Base-by-base conservation (phyloP, 2,797 vertebrate species). In the Petrocephalus schoutedeni region DNA sequence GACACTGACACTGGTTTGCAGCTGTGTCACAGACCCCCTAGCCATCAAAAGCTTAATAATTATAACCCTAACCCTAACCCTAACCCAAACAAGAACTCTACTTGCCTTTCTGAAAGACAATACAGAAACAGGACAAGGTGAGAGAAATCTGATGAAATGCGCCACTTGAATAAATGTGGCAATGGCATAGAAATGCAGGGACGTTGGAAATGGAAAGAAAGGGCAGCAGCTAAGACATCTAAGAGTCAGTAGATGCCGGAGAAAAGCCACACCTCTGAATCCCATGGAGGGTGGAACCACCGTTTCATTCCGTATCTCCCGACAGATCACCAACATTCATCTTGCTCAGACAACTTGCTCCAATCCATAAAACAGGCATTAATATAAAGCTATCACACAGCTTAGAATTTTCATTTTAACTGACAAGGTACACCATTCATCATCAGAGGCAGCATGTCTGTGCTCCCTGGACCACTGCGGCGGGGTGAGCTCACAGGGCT, bases 401-500 rank as follows among this genome's bases (percentile, higher is more conserved):
- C 92, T 93, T 91, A 93, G 93, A 93, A 93, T 93, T 93, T 93
- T 93, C 93, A 93, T 93, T 93, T 93, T 93, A 93, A 93, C 93
- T 93, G 93, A 93, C 92, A 93, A 90, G 91, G 90, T 89, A 91
- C 92, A 89, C 89, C 93, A 93, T 93, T 93, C 93, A 93, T 93
- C 90, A 91, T 91, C 90, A 92, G 88, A 90, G 90, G 89, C 91
- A 89, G 92, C 83, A n/a, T 90, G 90, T 92, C 90, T 88, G 88
- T 88, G 90, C 88, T 90, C 89, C 88, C 87, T 41, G 86, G 88
- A 91, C 87, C 88, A 67, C 64, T 49, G 87, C 88, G 32, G 85
- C 89, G 80, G 88, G 88, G 87, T 89, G 23, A 58, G 58, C 41
- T 67, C 67, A 71, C 54, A 80, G 87, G 87, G 71, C 54, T 53